Conservation (phyloP, 2,113 vertebrate species). For the Sakesphorus luctuosus region DNA sequence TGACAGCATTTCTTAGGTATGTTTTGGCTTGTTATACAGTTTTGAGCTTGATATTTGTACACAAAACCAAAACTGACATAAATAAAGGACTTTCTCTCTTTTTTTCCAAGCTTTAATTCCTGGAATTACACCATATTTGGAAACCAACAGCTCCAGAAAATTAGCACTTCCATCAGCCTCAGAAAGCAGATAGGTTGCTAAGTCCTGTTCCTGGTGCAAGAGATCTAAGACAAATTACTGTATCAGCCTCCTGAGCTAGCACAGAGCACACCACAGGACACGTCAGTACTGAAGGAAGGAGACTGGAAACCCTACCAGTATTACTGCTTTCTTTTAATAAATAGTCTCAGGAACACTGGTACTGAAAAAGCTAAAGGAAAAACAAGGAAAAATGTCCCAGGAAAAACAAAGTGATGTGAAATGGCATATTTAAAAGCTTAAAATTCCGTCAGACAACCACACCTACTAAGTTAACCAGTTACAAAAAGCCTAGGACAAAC, state of each 20-base stretch:
- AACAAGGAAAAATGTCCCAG: not conserved
- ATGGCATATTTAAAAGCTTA: not conserved
- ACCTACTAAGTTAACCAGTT: not conserved
- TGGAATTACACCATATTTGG: not conserved
- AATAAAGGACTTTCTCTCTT: not conserved
- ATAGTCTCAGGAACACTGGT: not conserved
- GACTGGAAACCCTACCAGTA: not conserved
- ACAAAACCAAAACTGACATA: conserved; percentile 26
- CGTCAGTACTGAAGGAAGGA: not conserved
- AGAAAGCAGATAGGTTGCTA: not conserved
- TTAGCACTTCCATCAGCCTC: not conserved
- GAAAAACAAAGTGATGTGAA: not conserved
- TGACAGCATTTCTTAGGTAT: conserved; percentile 34
- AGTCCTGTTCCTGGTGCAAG: not conserved
- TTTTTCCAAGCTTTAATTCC: not conserved
- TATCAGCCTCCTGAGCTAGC: not conserved
- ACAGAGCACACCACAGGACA: not conserved
- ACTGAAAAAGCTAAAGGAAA: not conserved
- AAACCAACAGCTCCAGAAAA: not conserved
- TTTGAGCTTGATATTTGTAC: conserved; percentile 32
- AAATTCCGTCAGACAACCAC: not conserved
- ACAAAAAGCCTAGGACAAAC: not conserved
- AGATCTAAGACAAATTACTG: not conserved
- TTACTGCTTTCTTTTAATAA: not conserved
- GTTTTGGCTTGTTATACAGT: conserved; percentile 39